A percentile compares a stretch with the other conserved stretches of the same genome.
Evolutionary conservation across 2,888 invertebrate genomes (phyloP).

Genomic region (Acronicta alni): DNA sequence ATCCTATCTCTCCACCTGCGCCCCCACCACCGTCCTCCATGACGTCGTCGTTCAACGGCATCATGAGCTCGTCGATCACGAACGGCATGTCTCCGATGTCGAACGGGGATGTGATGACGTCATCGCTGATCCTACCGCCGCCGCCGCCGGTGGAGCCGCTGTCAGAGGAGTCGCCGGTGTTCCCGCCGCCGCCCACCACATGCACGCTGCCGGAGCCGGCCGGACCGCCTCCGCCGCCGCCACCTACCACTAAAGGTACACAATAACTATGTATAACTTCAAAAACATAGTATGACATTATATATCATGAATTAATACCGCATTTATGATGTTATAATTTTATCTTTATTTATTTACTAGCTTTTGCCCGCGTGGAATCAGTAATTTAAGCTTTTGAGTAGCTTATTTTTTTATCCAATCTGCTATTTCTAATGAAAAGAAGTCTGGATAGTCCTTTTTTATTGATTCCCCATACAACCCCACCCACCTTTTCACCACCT

Average conservation of each 20-base stretch:
- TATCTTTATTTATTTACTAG: too few relatives aligned
- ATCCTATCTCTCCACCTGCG: slow-evolving; percentile 69
- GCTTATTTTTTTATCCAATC: too few relatives aligned
- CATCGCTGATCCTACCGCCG: slow-evolving; percentile 72
- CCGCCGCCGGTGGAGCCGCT: slow-evolving; percentile 70
- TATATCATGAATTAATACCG: too few relatives aligned
- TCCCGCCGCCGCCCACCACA: slow-evolving; percentile 83
- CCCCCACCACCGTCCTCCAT: slow-evolving; percentile 64
- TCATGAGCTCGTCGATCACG: slow-evolving; percentile 49
- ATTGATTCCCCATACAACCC: too few relatives aligned
- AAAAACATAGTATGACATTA: too few relatives aligned
- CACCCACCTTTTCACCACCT: too few relatives aligned
- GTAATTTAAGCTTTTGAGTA: too few relatives aligned
- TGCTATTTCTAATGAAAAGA: too few relatives aligned
- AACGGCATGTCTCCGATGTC: slow-evolving; percentile 61
- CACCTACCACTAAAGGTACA: slow-evolving; percentile 81
- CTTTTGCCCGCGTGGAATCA: too few relatives aligned
- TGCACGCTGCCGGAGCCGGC: slow-evolving; percentile 93
- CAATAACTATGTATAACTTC: too few relatives aligned
- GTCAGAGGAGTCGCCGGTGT: slow-evolving; percentile 70
- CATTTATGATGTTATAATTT: too few relatives aligned
- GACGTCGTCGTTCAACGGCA: slow-evolving; percentile 63
- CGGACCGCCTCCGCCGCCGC: slow-evolving; percentile 92
- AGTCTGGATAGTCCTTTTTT: too few relatives aligned
- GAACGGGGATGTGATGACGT: slow-evolving; percentile 71